Conservation (phyloP, 1,140 invertebrate genomes). For the Zaprionus lachaisei region DNA sequence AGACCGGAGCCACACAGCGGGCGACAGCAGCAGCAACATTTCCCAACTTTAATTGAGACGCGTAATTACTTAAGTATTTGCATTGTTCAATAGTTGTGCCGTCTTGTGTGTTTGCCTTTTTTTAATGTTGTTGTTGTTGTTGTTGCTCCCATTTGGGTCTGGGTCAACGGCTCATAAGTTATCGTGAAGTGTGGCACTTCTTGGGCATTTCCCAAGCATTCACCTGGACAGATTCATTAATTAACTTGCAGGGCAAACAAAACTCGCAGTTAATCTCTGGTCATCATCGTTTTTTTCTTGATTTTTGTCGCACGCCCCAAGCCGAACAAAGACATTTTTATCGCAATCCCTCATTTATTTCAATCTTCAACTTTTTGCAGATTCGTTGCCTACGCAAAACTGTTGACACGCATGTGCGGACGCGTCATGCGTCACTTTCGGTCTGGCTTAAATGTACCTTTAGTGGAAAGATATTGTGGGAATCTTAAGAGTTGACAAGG, state of each 20-base stretch:
- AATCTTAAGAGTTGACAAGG: constrained; percentile 61
- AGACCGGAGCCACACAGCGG: constrained; percentile 46
- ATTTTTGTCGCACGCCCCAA: constrained; percentile 64
- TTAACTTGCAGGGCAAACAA: constrained; percentile 53
- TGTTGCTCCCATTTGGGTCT: constrained; percentile 67
- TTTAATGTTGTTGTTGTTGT: constrained; percentile 38
- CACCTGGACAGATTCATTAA: constrained; percentile 52
- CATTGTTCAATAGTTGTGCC: constrained; percentile 39
- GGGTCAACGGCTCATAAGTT: constrained; percentile 60
- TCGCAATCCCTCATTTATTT: constrained; percentile 50
- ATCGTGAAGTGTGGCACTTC: constrained; percentile 48
- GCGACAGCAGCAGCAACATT: constrained; percentile 22
- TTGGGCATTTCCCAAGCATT: constrained; percentile 56
- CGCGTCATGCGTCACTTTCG: constrained; percentile 32
- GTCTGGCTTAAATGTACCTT: constrained; percentile 41
- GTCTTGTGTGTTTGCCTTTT: constrained; percentile 21
- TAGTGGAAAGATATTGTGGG: constrained; percentile 59
- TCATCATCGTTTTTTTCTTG: constrained; percentile 20
- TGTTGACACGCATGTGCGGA: constrained; percentile 56
- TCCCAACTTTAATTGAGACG: constrained; percentile 66
- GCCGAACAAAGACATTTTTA: constrained; percentile 66
- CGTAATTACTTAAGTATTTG: constrained; percentile 61
- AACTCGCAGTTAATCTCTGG: constrained; percentile 63
- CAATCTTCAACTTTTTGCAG: constrained; percentile 3
- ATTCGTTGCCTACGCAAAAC: constrained; percentile 49